Conservation (phyloP, 2,113 vertebrate species). For the Syrmaticus mikado region DNA sequence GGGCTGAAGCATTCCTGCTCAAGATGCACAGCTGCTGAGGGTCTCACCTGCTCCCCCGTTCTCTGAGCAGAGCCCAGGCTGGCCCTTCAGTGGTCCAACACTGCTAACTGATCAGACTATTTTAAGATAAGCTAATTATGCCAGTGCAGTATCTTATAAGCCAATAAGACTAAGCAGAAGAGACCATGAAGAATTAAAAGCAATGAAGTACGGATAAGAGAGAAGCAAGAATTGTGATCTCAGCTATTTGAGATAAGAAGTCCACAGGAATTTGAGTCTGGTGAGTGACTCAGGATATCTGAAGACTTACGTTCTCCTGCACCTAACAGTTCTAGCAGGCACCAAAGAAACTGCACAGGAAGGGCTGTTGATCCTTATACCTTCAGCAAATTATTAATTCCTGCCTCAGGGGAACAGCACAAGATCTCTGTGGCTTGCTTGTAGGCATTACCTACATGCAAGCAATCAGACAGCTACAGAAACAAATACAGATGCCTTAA, state of each 20-base stretch:
- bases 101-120: conserved; percentile 36
- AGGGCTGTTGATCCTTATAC: background rate
- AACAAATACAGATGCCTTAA: background rate
- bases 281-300: background rate
- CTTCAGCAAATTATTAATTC: conserved; percentile 50
- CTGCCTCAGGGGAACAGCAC: background rate
- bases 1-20: background rate
- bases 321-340: background rate
- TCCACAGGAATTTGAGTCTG: background rate
- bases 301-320: background rate
- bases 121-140: conserved; percentile 59
- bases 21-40: background rate
- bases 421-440: conserved; percentile 7
- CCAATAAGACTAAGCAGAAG: conserved; percentile 38
- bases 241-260: background rate
- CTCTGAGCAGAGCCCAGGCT: background rate
- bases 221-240: conserved; percentile 16
- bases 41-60: background rate
- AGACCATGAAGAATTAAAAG: conserved; percentile 40
- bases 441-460: background rate
- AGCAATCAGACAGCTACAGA: background rate
- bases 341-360: conserved; percentile 9
- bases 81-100: background rate
- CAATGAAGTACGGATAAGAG: background rate
- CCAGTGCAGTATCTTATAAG: conserved; percentile 29